Percentiles rank a stretch among this genome's conserved stretches.
Evolutionary conservation across 2,113 vertebrate genomes (phyloP).

Genomic region (Haemorhous mexicanus): DNA sequence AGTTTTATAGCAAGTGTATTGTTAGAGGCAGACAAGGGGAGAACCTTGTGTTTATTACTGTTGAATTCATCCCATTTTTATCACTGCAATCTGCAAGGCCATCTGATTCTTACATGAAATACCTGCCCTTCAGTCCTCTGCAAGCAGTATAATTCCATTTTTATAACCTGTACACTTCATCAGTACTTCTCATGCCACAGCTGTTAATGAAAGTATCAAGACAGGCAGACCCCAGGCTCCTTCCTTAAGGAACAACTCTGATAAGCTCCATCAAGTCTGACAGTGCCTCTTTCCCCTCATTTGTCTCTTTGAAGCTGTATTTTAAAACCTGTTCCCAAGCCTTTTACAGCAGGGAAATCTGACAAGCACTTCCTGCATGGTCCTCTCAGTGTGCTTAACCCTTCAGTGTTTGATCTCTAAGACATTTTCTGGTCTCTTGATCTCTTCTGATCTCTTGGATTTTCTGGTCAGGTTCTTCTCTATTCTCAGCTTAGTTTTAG

Average conservation of each 20-base stretch:
- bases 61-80: constrained; percentile 1
- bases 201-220: not conserved
- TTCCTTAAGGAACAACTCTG: not conserved
- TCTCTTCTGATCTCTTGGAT: not conserved
- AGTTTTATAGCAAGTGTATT: not conserved
- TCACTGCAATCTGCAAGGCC: constrained; percentile 17
- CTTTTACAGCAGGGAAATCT: not conserved
- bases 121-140: not conserved
- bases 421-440: not conserved
- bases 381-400: not conserved
- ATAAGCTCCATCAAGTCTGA: not conserved
- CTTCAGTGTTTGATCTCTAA: not conserved
- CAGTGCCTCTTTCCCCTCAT: not conserved
- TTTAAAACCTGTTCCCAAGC: not conserved
- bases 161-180: not conserved
- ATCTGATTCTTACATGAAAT: not conserved
- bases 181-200: not conserved
- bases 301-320: not conserved
- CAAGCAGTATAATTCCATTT: not conserved
- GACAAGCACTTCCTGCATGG: not conserved
- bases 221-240: not conserved
- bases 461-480: not conserved
- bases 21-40: not conserved
- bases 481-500: not conserved
- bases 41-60: not conserved